phyloP scores from a whole-genome alignment of 2,113 vertebrate genomes.

The Lycocorax pyrrhopterus region DNA sequence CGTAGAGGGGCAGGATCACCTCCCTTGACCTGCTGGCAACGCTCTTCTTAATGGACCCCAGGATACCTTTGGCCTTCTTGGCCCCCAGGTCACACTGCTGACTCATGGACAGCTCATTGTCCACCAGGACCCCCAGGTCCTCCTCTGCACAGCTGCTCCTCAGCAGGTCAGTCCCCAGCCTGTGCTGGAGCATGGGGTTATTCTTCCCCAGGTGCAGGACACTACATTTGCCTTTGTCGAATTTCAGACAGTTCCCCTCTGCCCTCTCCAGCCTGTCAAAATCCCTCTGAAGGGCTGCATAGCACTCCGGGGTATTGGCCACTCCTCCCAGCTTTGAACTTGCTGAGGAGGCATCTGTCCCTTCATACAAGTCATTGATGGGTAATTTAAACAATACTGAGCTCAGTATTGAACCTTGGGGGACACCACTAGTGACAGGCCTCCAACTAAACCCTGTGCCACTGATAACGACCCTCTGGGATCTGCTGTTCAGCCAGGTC shows the following conservation, averaged over 20 bases:
- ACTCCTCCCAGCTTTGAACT: not conserved
- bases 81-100: not conserved
- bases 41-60: not conserved
- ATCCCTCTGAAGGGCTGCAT: not conserved
- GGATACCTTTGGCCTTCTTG: not conserved
- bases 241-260: not conserved
- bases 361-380: not conserved
- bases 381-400: not conserved
- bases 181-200: not conserved
- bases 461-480: accelerated
- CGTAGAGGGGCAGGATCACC: not conserved
- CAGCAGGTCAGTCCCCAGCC: not conserved
- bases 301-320: not conserved
- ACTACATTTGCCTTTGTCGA: not conserved
- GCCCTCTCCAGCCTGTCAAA: not conserved
- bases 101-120: not conserved
- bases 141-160: not conserved
- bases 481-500: not conserved
- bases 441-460: not conserved
- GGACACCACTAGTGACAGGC: no score
- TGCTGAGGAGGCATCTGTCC: not conserved
- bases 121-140: not conserved
- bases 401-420: not conserved
- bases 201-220: not conserved
- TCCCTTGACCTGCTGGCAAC: not conserved